These are phyloP conservation scores for Palaemon carinicauda DNA, from an alignment of 1,140 invertebrate genomes.

Conservation along the genomic window DNA sequence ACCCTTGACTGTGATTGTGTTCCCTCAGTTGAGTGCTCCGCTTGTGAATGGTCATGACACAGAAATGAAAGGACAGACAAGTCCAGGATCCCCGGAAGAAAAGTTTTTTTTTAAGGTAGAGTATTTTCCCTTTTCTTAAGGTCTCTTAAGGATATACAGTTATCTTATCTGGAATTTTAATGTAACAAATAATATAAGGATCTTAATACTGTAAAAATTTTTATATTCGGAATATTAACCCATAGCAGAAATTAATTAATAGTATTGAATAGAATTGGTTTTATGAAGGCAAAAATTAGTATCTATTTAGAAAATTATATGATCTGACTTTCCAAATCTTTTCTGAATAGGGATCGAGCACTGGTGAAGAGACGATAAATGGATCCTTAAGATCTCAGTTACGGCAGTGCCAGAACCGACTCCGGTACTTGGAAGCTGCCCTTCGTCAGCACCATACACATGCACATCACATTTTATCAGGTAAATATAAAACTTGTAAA, in stretches of 20 bases:
- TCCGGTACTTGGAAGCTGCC: conserved; percentile 27
- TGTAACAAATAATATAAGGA: no score
- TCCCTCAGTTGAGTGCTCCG: not conserved
- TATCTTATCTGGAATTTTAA: no score
- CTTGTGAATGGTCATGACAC: conserved; percentile 26
- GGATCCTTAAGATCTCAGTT: conserved; percentile 20
- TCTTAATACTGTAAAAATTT: no score
- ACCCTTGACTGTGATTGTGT: not conserved
- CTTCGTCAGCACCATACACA: conserved; percentile 30
- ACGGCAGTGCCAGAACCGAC: conserved; percentile 28
- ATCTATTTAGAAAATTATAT: no score
- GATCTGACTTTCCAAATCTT: not conserved
- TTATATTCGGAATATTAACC: no score
- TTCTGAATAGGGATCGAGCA: not conserved
- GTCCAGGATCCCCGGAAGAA: not conserved
- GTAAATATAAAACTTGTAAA: not conserved
- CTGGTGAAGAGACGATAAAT: conserved; percentile 42
- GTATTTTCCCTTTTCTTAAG: not conserved
- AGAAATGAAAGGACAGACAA: not conserved
- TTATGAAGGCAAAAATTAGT: no score
- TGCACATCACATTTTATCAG: conserved; percentile 35
- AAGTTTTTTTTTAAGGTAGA: not conserved
- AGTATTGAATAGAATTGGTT: no score
- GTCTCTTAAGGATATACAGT: not conserved
- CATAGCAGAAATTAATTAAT: no score